Evolutionary conservation across 1,140 invertebrate genomes (phyloP).

Genomic region (Pantala flavescens): DNA sequence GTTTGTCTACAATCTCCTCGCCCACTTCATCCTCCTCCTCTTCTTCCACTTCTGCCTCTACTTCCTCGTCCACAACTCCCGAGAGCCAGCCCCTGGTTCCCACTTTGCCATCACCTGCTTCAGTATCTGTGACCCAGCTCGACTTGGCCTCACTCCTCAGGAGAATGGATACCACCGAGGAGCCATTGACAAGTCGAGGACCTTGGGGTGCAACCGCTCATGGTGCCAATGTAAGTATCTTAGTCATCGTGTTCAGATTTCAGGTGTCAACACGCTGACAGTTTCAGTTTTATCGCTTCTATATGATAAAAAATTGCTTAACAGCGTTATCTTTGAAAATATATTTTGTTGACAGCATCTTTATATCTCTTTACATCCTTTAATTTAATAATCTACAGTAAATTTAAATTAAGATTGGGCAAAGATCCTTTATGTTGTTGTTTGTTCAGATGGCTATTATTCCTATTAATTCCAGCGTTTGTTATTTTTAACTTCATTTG

Average conservation of each 20-base stretch:
- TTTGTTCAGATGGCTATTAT: no score
- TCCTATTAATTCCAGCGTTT: no score
- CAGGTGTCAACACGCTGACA: no score
- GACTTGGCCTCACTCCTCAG: slow-evolving; percentile 46
- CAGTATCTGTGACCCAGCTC: slow-evolving; percentile 32
- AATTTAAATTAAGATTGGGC: no score
- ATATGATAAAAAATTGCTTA: neutral
- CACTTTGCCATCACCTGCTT: slow-evolving; percentile 32
- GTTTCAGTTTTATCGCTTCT: neutral
- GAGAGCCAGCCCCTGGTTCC: slow-evolving; percentile 27
- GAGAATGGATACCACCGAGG: slow-evolving; percentile 41
- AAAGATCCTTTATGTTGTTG: no score
- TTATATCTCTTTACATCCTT: no score
- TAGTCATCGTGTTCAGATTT: slow-evolving; percentile 14
- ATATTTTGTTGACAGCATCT: neutral
- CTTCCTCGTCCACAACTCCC: neutral
- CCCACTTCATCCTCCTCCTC: neutral
- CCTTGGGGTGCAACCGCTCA: slow-evolving; percentile 17
- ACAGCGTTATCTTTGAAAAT: neutral
- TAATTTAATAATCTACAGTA: no score
- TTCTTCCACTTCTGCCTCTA: neutral
- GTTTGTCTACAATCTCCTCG: neutral
- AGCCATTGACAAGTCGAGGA: slow-evolving; percentile 28
- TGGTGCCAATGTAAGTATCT: slow-evolving; percentile 12
- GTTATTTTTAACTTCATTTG: no score